phyloP scores from a whole-genome alignment of 2,888 invertebrate species.

The Athalia cordata region DNA sequence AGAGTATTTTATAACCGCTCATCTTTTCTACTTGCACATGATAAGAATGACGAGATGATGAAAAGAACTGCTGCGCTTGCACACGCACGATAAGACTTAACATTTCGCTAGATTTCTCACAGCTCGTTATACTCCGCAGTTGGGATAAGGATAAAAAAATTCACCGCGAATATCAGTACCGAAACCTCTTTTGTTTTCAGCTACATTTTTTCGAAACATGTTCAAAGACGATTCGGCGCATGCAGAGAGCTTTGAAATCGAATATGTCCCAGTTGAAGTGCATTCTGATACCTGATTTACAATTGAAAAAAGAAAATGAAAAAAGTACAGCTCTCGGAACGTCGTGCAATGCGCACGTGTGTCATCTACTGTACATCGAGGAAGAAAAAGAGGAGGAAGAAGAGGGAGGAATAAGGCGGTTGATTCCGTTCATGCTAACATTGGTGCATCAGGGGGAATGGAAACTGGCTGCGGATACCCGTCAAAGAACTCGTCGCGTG shows the following conservation, averaged over 20 bases:
- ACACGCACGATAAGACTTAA: no score
- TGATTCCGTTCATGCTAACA: background rate
- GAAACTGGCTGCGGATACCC: constrained; percentile 46
- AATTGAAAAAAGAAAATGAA: no score
- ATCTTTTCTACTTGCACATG: background rate
- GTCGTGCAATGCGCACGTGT: background rate
- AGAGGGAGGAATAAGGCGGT: background rate
- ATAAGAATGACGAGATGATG: background rate
- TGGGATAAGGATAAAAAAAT: no score
- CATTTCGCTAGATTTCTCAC: no score
- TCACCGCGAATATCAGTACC: background rate
- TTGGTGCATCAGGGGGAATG: background rate
- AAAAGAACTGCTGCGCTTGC: constrained; percentile 23
- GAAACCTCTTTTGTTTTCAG: background rate
- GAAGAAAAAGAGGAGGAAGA: no score
- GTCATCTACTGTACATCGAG: no score
- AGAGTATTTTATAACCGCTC: background rate
- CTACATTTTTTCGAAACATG: background rate
- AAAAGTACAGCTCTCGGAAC: background rate
- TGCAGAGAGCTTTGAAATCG: no score
- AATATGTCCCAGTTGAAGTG: no score
- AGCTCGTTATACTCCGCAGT: no score
- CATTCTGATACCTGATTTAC: no score
- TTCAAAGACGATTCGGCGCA: background rate
- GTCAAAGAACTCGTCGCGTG: constrained; percentile 50